Evolutionary conservation across 2,797 vertebrate species (phyloP), one percentile per base, ranked within the genome.

Genomic region (Syncerus caffer): DNA sequence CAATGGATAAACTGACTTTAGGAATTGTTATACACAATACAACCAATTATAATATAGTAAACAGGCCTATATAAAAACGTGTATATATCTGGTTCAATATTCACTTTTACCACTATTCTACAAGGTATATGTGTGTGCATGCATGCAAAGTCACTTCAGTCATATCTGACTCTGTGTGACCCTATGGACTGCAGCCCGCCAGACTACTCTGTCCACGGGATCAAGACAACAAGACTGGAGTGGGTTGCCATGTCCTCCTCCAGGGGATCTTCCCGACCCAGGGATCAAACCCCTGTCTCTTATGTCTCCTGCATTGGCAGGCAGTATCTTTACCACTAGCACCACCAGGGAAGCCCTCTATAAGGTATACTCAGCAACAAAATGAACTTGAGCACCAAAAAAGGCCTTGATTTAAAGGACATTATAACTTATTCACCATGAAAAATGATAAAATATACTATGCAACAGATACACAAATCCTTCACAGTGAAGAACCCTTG

Each of bases 321-420:
- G 67, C 34, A 71, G 34, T 23, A 71, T 71, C 67, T 71, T 71
- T 13, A 71, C 19, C 67, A 38, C 34, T 38, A 71, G 34, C 34
- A 71, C 67, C 67, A 71, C 19, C 67, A 38, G 67, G 5, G 11
- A 71, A 71, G 67, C 19, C 67, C 13, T 42, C 38, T 42, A 3
- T 47, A 60, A 85, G 27, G 21, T 64, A 64, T 25, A 74, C 53
- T 96, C 58, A 76, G 47, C 47, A 95, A 84, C 58, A 96, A 89
- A 95, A 96, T 93, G 74, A 93, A 94, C 34, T 12, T 96, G 34
- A 94, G 79, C 50, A 71, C 58, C 95, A 93, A 84, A 45, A 16
- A 92, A 82, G 55, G 19, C 19, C 92, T 92, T 86, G 47, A 62
- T 51, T 88, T 92, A 92, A 90, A 74, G 14, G 38, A 89, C 51